A percentile compares a stretch with the other conserved stretches of the same genome.
These are phyloP conservation scores for Iphiclides podalirius DNA, from an alignment of 2,888 invertebrate species.

Conservation along the genomic window DNA sequence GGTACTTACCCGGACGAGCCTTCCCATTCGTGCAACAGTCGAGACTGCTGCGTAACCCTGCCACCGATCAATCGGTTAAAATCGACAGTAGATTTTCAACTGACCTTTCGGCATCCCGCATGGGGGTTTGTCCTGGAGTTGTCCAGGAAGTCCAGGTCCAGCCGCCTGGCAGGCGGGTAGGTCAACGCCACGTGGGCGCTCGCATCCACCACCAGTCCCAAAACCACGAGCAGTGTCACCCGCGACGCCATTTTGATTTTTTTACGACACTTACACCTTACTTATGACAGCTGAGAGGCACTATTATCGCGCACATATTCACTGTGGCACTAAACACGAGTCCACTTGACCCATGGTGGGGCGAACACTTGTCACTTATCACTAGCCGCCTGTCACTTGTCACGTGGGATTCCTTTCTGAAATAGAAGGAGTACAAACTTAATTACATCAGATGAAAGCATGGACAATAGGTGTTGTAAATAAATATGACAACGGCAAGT, in stretches of 20 bases:
- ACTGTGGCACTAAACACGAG: background rate
- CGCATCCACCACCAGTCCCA: constrained; percentile 45
- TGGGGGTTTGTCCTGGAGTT: constrained; percentile 93
- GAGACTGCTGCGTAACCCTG: no score
- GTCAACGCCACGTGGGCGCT: constrained; percentile 90
- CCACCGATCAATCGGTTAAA: no score
- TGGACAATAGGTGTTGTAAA: no score
- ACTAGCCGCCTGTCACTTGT: background rate
- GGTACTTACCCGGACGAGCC: no score
- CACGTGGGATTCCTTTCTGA: background rate
- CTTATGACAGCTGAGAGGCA: background rate
- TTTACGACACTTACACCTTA: background rate
- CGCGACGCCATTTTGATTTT: constrained; percentile 46
- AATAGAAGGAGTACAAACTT: no score
- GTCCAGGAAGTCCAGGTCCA: constrained; percentile 95
- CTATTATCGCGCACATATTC: constrained; percentile 8
- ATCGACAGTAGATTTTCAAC: no score
- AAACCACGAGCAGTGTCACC: constrained; percentile 43
- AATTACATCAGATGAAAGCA: no score
- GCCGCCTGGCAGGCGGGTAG: constrained; percentile 93
- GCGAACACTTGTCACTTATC: background rate
- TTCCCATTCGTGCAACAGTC: no score
- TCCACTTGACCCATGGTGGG: background rate
- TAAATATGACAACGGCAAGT: background rate
- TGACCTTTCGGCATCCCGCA: constrained; percentile 98